Conservation (phyloP, 2,888 invertebrate species). For the Mimumesa dahlbomi region DNA sequence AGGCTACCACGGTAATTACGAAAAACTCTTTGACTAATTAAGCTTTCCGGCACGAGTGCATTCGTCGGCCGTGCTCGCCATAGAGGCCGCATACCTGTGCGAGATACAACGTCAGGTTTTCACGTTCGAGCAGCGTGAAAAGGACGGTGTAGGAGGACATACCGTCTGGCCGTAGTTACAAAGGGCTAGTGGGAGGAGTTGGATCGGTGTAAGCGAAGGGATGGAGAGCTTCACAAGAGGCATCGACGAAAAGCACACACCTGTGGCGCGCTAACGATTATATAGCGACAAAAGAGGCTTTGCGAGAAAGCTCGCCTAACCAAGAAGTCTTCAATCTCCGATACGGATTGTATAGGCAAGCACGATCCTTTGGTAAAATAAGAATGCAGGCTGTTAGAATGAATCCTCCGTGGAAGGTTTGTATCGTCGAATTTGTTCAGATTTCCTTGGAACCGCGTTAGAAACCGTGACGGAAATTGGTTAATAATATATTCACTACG, state of each 20-base stretch:
- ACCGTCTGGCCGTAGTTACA: conserved; percentile 8
- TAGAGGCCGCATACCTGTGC: background rate
- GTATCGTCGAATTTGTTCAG: no score
- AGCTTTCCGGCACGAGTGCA: no score
- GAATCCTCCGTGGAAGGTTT: no score
- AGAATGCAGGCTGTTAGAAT: no score
- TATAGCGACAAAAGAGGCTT: conserved; percentile 41
- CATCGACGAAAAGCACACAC: conserved; percentile 67
- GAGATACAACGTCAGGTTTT: conserved; percentile 20
- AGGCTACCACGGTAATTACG: no score
- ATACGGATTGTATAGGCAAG: conserved; percentile 5
- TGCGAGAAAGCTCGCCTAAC: conserved; percentile 12
- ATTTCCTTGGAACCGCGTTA: no score
- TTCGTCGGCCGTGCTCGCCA: background rate
- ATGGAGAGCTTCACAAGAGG: conserved; percentile 43
- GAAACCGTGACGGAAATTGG: no score
- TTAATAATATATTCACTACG: no score
- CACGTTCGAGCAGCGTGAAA: conserved; percentile 26
- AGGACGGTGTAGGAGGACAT: conserved; percentile 19
- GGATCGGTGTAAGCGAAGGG: conserved; percentile 16
- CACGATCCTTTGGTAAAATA: background rate
- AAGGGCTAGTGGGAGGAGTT: conserved; percentile 20
- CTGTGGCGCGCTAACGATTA: conserved; percentile 68
- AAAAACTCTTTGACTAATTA: no score
- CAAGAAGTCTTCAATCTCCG: conserved; percentile 2